phyloP scores from a whole-genome alignment of 2,888 invertebrate species.

The Linyphia triangularis region DNA sequence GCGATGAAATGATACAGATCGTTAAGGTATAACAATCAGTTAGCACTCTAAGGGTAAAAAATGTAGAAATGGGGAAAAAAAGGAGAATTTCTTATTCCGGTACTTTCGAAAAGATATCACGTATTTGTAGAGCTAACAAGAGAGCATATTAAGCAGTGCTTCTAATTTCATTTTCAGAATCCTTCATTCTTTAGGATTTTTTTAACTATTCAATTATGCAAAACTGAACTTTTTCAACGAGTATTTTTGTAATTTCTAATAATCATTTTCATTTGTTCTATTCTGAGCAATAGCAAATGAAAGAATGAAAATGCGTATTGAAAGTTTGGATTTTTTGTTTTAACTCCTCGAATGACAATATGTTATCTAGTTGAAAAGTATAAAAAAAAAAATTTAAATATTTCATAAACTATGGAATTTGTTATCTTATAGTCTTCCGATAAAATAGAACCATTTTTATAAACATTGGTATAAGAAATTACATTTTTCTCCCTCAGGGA shows the following conservation, averaged over 20 bases:
- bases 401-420: no score
- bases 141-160: not conserved
- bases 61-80: not conserved
- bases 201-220: constrained; percentile 14
- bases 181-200: not conserved
- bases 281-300: not conserved
- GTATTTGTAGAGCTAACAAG: constrained; percentile 22
- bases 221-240: constrained; percentile 11
- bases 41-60: constrained; percentile 24
- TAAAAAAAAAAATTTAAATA: no score
- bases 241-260: not conserved
- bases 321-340: not conserved
- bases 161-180: constrained; percentile 21
- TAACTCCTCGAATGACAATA: no score
- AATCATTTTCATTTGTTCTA: not conserved
- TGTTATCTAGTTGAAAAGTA: no score
- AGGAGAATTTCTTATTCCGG: not conserved
- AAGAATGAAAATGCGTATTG: constrained; percentile 10
- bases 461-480: no score
- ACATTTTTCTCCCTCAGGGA: no score
- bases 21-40: constrained; percentile 33
- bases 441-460: no score
- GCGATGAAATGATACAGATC: constrained; percentile 18
- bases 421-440: no score
- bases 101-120: constrained; percentile 13